These are phyloP conservation scores for Ctenochaetus hawaiiensis DNA, from an alignment of 2,797 vertebrate genomes.

Conservation along the genomic window DNA sequence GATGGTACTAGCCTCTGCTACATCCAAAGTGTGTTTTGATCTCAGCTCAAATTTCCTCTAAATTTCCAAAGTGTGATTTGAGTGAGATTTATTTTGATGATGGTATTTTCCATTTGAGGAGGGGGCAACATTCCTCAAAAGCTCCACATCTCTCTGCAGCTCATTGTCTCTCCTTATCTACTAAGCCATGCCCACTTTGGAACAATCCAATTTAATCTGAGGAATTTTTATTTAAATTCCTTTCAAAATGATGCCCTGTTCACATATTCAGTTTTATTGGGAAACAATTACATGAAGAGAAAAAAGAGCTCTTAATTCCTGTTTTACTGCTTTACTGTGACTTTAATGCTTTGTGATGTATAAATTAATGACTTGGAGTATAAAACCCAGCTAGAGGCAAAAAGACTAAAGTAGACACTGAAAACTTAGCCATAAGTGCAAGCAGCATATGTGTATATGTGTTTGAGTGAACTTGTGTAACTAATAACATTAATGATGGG, in stretches of 20 bases:
- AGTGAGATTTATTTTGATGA: too few species aligned
- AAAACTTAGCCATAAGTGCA: conserved; percentile 16
- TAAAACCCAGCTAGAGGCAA: too few species aligned
- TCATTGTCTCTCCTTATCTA: neutral
- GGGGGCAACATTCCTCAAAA: too few species aligned
- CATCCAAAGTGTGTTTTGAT: too few species aligned
- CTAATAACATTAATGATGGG: conserved; percentile 20
- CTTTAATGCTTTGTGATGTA: conserved; percentile 19
- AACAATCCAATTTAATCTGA: conserved; percentile 1
- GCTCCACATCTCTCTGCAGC: neutral
- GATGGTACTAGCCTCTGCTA: too few species aligned
- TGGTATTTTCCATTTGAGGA: too few species aligned
- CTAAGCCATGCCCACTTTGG: neutral
- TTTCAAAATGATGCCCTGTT: neutral
- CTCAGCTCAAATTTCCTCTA: too few species aligned
- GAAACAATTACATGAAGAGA: neutral
- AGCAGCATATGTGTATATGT: neutral
- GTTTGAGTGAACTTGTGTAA: conserved; percentile 8
- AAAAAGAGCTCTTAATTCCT: neutral
- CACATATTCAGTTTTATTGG: neutral
- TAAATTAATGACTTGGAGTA: conserved; percentile 3
- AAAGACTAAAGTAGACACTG: neutral
- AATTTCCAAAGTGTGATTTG: too few species aligned
- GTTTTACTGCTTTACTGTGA: neutral
- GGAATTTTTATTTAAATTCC: conserved; percentile 19